Evolutionary conservation across 2,797 vertebrate genomes (phyloP).

Genomic region (Sphenopsis melanotis): DNA sequence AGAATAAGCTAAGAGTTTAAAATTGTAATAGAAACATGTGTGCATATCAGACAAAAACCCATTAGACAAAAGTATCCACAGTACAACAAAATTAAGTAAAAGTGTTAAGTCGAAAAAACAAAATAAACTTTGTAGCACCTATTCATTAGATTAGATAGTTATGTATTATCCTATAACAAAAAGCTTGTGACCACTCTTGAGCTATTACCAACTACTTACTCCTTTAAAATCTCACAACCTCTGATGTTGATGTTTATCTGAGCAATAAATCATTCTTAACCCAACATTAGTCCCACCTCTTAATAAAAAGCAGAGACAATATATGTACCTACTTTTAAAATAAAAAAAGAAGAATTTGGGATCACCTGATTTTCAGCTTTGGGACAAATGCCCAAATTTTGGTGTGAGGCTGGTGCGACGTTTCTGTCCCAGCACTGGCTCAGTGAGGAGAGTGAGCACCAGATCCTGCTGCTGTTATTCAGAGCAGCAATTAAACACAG

Average conservation of each 20-base stretch:
- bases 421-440: background rate
- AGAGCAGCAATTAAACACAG: background rate
- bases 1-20: background rate
- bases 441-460: background rate
- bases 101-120: background rate
- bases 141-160: background rate
- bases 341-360: background rate
- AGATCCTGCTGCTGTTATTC: background rate
- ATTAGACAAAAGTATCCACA: background rate
- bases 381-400: background rate
- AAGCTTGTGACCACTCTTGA: background rate
- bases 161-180: background rate
- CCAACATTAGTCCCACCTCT: background rate
- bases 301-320: background rate
- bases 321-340: background rate
- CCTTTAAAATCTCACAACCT: background rate
- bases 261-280: background rate
- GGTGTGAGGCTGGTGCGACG: rapidly evolving
- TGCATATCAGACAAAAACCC: background rate
- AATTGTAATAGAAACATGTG: background rate
- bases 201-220: background rate
- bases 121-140: background rate
- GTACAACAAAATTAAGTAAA: background rate
- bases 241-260: background rate
- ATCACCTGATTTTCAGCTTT: background rate